A percentile compares a stretch with the other conserved stretches of the same genome.
Evolutionary conservation across 2,888 invertebrate species (phyloP).

Genomic region (Alsophila aescularia): DNA sequence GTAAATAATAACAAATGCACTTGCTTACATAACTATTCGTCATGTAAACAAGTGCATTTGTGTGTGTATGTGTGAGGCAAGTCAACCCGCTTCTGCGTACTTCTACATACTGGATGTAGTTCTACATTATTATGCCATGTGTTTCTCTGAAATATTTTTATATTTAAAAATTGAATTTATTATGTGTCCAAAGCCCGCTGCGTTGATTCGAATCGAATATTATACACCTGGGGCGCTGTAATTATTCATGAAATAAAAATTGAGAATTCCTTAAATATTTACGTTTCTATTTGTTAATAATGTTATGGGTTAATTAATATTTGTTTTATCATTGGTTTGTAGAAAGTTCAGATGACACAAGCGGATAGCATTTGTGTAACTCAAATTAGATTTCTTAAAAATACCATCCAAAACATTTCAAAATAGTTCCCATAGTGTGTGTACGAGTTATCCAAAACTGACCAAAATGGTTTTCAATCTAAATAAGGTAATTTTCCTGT

Average conservation of each 20-base stretch:
- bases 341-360: conserved; percentile 48
- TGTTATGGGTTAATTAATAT: conserved; percentile 67
- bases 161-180: conserved; percentile 66
- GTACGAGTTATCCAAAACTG: no score
- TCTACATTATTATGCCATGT: conserved; percentile 35
- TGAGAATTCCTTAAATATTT: conserved; percentile 61
- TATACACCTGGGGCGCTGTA: conserved; percentile 63
- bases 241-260: conserved; percentile 57
- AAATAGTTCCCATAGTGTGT: no score
- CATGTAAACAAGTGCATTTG: no score
- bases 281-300: conserved; percentile 64
- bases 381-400: no score
- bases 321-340: conserved; percentile 42
- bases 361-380: no score
- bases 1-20: no score
- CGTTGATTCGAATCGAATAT: conserved; percentile 58
- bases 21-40: no score
- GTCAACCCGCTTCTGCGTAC: not conserved
- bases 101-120: conserved; percentile 7
- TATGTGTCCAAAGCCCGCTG: conserved; percentile 57
- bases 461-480: no score
- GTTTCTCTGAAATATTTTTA: conserved; percentile 48
- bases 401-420: no score
- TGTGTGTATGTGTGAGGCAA: no score
- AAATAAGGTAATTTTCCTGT: no score